Base-by-base conservation (phyloP, 1,140 invertebrate genomes). In the Ericerus pela region DNA sequence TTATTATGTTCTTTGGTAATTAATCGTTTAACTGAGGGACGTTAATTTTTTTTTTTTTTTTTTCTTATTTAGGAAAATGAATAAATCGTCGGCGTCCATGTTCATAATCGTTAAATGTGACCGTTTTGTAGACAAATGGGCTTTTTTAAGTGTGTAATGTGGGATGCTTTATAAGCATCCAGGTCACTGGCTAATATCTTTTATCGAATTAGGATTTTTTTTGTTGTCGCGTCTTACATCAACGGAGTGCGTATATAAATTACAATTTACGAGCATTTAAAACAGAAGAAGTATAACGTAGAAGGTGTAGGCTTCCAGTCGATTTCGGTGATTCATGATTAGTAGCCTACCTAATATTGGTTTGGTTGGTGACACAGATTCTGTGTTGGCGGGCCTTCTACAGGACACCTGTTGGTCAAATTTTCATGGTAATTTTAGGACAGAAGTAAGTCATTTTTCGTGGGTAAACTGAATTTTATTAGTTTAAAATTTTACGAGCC, bases 71-170 rank as follows among this genome's bases (percentile, higher is more conserved):
- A 47, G 41, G 41, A 24, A 47, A 47, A 47, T 47, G 20, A 24
- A 47, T 47, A 47, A 47, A 47, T 47, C 41, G 41, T 47, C 41
- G 41, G 41, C 20, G 20, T 47, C 41, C 41, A 47, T 24, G 20
- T 47, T 47, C 26, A 47, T 24, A 47, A 24, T 24, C 22, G 20
- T 47, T 47, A 47, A 47, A 47, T 47, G 41, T 20, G 8, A n/a
- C n/a, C 8, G 30, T n/a, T 10, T 33, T 10, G 30, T 10, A 20
- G 41, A 47, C 41, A 47, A 47, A 47, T 47, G 41, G 41, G 22
- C 26, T 24, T 38, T 38, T 38, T 16, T 38, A 18, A 38, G 16
- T n/a, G 41, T 47, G 41, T 47, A 47, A 47, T 47, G 41, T 47
- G 20, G 41, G 41, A 47, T 47, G 41, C 36, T n/a, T n/a, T n/a